These are phyloP conservation scores for Cheilosia vulpina DNA, from an alignment of 2,888 invertebrate species.

Conservation along the genomic window DNA sequence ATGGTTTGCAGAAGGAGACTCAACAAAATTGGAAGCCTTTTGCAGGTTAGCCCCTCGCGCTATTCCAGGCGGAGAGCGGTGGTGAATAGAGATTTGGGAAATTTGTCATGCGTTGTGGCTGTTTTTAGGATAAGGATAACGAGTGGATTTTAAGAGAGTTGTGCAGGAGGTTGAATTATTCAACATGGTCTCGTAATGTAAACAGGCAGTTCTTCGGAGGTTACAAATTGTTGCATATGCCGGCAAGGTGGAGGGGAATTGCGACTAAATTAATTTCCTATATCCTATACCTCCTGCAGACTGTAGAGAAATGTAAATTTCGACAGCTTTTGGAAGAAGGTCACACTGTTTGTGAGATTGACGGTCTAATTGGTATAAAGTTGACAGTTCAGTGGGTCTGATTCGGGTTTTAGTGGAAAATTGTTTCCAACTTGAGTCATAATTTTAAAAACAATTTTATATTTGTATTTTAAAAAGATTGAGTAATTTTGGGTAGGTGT, in stretches of 20 bases:
- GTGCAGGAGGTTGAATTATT: slow-evolving; percentile 3
- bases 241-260: slow-evolving; percentile 3
- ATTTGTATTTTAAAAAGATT: no score
- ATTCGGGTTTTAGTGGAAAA: no score
- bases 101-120: slow-evolving; percentile 22
- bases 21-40: background rate
- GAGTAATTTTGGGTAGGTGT: no score
- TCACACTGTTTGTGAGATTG: no score
- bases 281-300: background rate
- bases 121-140: background rate
- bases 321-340: background rate
- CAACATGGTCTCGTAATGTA: slow-evolving; percentile 19
- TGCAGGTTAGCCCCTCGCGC: background rate
- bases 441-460: no score
- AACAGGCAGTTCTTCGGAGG: background rate
- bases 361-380: no score
- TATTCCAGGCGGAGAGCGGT: slow-evolving; percentile 27
- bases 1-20: background rate
- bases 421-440: no score
- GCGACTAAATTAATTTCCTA: background rate
- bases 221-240: slow-evolving; percentile 50
- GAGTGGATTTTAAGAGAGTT: slow-evolving; percentile 1
- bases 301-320: background rate
- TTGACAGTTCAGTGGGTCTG: no score
- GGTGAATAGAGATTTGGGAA: slow-evolving; percentile 29